Evolutionary conservation across 2,888 invertebrate genomes (phyloP), one percentile per base, ranked within the genome.

Genomic region (Carterocephalus palaemon): DNA sequence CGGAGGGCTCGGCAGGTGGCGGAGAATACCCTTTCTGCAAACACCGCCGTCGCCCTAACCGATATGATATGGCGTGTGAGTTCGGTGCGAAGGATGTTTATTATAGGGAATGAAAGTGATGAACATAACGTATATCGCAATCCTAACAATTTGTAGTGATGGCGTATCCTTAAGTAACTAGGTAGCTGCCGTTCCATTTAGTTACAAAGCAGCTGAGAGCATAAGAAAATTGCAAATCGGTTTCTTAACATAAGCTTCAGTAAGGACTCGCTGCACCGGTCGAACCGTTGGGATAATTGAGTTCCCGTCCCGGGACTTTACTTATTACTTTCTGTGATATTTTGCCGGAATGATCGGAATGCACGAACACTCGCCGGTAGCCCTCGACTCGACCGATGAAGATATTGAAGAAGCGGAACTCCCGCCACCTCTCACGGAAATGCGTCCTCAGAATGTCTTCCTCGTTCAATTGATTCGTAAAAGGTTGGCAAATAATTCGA

Each of bases 291-390:
- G 17, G 36, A 43, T 29, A 36, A 43, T 43, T 36, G 36, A 37
- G n/a, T n/a, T 34, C 15, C 36, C 28, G 29, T 43, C 29, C 32
- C 36, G 15, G 12, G 36, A 36, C n/a, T n/a, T n/a, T n/a, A n/a
- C n/a, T n/a, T n/a, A 43, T 43, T 43, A 36, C 43, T 43, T 42
- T 41, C 36, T n/a, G 9, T 36, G 43, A 34, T 42, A 34, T 42
- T 38, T 42, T 22, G 26, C 16, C 7, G 12, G 10, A 12, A 34
- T 31, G 16, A 12, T 23, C 6, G 16, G 29, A 29, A 36, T 43
- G 28, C 15, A 12, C n/a, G n/a, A 13, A 23, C n/a, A 16, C 7
- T 10, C 13, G 10, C 7, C 12, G 12, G 26, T 9, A 26, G n/a
- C n/a, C n/a, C n/a, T n/a, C n/a, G n/a, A n/a, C n/a, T n/a, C n/a